Evolutionary conservation across 2,797 vertebrate genomes (phyloP).

Genomic region (Melanotaenia parkinsoni): DNA sequence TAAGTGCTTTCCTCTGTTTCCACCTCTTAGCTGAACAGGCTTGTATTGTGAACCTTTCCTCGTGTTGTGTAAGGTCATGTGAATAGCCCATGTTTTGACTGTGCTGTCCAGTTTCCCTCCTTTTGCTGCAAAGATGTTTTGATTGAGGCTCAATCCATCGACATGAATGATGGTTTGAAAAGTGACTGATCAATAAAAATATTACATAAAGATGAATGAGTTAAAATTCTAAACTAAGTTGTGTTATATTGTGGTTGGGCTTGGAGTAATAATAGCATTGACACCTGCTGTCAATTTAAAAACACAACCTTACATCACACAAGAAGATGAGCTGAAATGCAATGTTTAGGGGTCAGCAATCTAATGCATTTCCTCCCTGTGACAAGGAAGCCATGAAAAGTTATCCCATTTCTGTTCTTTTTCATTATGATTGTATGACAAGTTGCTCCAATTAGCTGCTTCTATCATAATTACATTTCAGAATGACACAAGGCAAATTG

Average conservation of each 20-base stretch:
- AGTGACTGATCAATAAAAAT: not conserved
- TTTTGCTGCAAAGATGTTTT: not conserved
- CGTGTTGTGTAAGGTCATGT: not conserved
- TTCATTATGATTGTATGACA: too few species aligned
- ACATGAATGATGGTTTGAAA: not conserved
- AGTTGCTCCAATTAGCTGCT: too few species aligned
- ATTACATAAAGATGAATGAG: not conserved
- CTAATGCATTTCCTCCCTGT: too few species aligned
- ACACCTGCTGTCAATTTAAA: not conserved
- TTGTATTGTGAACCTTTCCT: not conserved
- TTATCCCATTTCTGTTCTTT: too few species aligned
- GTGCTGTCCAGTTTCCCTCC: not conserved
- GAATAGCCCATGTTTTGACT: not conserved
- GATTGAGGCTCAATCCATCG: not conserved
- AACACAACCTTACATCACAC: not conserved
- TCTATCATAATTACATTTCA: too few species aligned
- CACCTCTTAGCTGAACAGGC: conserved; percentile 23
- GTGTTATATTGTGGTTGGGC: too few species aligned
- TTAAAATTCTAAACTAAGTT: not conserved
- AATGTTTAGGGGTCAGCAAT: too few species aligned
- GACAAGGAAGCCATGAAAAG: too few species aligned
- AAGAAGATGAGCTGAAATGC: too few species aligned
- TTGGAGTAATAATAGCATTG: not conserved
- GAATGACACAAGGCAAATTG: too few species aligned
- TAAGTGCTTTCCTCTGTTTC: conserved; percentile 72